Conservation (phyloP, 1,140 invertebrate species). For the Leptinotarsa texana region DNA sequence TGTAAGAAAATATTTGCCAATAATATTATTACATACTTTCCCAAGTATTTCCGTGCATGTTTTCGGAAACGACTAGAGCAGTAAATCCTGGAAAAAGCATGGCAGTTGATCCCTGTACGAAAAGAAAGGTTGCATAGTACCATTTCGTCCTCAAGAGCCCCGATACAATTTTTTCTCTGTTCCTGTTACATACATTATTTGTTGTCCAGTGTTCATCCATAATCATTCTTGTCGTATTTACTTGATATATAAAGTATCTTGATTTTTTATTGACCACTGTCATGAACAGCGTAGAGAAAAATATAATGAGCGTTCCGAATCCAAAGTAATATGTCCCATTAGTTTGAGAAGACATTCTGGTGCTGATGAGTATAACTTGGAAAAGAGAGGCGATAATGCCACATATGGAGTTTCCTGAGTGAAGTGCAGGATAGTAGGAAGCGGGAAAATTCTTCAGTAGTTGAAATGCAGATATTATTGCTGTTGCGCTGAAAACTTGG, state of each 20-base stretch:
- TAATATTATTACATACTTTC: not conserved
- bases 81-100: constrained; percentile 40
- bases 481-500: constrained; percentile 36
- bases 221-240: constrained; percentile 17
- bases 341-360: constrained; percentile 14
- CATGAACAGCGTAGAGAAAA: constrained; percentile 30
- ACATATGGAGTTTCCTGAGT: constrained; percentile 39
- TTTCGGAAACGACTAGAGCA: constrained; percentile 33
- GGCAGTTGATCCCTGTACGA: constrained; percentile 35
- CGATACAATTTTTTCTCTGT: constrained; percentile 6
- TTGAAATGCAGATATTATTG: constrained; percentile 39
- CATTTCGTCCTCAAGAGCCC: constrained; percentile 23
- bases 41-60: not conserved
- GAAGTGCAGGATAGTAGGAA: constrained; percentile 34
- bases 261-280: constrained; percentile 33
- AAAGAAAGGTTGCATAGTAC: constrained; percentile 29
- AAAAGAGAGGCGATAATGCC: constrained; percentile 37
- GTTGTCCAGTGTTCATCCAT: not conserved
- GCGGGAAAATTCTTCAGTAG: constrained; percentile 38
- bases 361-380: constrained; percentile 38
- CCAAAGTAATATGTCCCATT: constrained; percentile 32
- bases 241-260: constrained; percentile 37
- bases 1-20: no score
- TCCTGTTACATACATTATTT: constrained; percentile 1
- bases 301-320: constrained; percentile 33